Conservation (phyloP, 92 coral and sea anemone species). For the Montipora capitata region DNA sequence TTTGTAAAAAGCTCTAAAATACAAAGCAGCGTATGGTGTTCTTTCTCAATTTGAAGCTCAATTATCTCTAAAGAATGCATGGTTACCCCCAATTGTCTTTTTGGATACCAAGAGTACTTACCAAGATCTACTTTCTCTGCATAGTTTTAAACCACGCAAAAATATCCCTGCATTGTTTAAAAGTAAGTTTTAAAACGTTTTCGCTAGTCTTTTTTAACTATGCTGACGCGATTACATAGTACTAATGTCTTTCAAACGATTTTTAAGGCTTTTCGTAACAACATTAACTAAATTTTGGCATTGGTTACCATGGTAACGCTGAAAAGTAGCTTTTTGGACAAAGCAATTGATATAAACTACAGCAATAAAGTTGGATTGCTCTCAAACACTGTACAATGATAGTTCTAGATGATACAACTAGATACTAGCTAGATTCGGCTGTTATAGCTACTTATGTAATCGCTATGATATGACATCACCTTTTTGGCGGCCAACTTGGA, state of each 20-base stretch:
- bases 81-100: too few species aligned
- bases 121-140: too few species aligned
- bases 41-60: too few species aligned
- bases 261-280: neutral
- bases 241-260: conserved; percentile 7
- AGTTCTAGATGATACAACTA: conserved; percentile 13
- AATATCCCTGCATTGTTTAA: neutral
- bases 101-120: too few species aligned
- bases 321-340: neutral
- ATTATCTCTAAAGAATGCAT: too few species aligned
- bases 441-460: conserved; percentile 14
- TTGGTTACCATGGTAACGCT: neutral
- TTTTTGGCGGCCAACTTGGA: conserved; percentile 18
- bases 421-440: conserved; percentile 1
- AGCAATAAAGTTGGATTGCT: conserved; percentile 4
- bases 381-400: conserved; percentile 1
- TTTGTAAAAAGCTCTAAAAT: too few species aligned
- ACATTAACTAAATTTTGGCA: neutral
- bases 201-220: neutral
- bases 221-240: neutral
- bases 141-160: neutral
- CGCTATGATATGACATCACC: neutral
- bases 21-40: too few species aligned
- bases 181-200: neutral
- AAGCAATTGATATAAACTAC: neutral